Conservation (phyloP, 2,113 vertebrate species). For the Triplophysa tibetana region DNA sequence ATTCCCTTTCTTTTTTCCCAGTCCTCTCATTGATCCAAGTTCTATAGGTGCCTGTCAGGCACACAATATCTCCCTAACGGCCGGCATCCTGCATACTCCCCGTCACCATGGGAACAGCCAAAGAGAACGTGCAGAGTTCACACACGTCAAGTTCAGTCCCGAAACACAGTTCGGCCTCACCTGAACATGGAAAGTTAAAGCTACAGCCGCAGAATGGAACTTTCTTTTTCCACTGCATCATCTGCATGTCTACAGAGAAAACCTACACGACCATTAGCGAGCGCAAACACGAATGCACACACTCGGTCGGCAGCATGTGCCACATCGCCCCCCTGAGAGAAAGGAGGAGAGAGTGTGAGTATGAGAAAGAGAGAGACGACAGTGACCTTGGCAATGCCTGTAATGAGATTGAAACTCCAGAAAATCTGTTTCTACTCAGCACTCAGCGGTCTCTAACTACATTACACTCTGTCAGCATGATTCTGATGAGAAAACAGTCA, state of each 20-base stretch:
- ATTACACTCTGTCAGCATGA: conserved; percentile 22
- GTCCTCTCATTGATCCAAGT: conserved; percentile 23
- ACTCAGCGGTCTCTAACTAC: conserved; percentile 25
- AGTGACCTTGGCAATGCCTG: conserved; percentile 17
- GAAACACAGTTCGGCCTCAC: background rate
- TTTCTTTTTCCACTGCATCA: conserved; percentile 4
- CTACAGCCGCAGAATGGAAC: background rate
- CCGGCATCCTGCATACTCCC: background rate
- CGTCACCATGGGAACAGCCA: conserved; percentile 21
- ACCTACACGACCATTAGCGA: conserved; percentile 1
- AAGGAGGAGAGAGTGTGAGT: background rate
- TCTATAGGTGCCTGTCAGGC: background rate
- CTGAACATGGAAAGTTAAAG: conserved; percentile 2
- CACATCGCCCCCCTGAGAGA: background rate
- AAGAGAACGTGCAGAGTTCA: conserved; percentile 32
- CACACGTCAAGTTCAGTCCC: background rate
- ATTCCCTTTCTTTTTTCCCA: background rate
- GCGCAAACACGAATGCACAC: conserved; percentile 9
- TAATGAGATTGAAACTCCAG: conserved; percentile 40
- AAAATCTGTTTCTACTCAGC: conserved; percentile 24
- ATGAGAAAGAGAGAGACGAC: conserved; percentile 5
- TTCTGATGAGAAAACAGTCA: conserved; percentile 16
- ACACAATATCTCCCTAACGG: background rate
- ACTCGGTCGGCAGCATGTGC: conserved; percentile 4
- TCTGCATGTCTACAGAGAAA: conserved; percentile 10